These are phyloP conservation scores for Neoniphon sammara DNA, from an alignment of 2,797 vertebrate genomes.

Conservation along the genomic window DNA sequence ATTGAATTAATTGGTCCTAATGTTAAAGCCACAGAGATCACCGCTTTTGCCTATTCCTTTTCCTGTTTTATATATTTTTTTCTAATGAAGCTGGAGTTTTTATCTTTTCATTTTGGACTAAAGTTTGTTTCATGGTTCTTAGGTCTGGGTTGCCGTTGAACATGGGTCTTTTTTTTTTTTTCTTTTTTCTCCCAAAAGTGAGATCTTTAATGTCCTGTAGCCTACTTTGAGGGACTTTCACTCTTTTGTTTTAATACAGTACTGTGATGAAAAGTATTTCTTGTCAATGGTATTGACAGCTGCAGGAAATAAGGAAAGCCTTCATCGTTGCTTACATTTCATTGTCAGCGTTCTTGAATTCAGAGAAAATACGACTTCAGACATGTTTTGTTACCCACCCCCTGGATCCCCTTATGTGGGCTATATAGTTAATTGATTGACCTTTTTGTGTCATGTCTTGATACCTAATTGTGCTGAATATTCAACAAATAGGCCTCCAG, in stretches of 20 bases:
- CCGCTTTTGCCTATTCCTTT: conserved; percentile 79
- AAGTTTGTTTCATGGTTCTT: conserved; percentile 69
- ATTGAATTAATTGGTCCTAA: conserved; percentile 71
- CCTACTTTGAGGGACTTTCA: conserved; percentile 70
- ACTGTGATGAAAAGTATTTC: conserved; percentile 75
- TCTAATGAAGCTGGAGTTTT: conserved; percentile 74
- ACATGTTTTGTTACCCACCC: conserved; percentile 60
- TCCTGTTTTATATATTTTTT: conserved; percentile 81
- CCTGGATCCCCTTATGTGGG: conserved; percentile 60
- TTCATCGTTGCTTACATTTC: conserved; percentile 64
- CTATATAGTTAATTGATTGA: conserved; percentile 74
- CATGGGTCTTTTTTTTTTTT: conserved; percentile 77
- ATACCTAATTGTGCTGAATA: conserved; percentile 77
- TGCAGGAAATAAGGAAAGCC: conserved; percentile 35
- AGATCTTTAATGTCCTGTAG: conserved; percentile 73
- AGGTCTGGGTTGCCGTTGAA: conserved; percentile 62
- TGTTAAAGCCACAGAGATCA: conserved; percentile 78
- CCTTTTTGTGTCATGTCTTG: conserved; percentile 76
- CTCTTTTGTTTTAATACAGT: conserved; percentile 66
- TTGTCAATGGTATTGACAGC: conserved; percentile 69
- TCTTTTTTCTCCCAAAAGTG: conserved; percentile 73
- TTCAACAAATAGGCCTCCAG: conserved; percentile 75
- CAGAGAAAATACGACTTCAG: conserved; percentile 49
- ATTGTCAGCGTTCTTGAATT: conserved; percentile 66
- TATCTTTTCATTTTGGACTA: conserved; percentile 68